These are phyloP conservation scores for Heterodera carotae DNA, from an alignment of 1,140 invertebrate genomes.

Conservation along the genomic window DNA sequence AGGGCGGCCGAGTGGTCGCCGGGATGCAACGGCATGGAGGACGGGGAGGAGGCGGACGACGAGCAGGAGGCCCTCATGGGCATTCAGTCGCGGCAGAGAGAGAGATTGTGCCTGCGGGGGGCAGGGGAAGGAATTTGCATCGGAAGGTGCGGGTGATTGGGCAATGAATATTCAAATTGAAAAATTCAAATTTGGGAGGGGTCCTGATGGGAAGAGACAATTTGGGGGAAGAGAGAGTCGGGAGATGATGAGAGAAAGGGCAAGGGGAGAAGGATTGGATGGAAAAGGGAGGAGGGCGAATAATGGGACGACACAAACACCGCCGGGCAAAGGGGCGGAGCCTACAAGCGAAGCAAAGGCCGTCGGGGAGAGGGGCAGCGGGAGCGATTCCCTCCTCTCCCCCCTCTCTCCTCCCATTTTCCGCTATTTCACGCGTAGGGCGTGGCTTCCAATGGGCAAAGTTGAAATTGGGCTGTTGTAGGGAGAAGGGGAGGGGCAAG, in stretches of 20 bases:
- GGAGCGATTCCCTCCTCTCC: neutral
- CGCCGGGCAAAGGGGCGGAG: neutral
- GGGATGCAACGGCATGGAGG: neutral
- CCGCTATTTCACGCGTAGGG: neutral
- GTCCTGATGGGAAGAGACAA: neutral
- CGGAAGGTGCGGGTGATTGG: conserved; percentile 3
- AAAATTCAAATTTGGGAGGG: conserved; percentile 3
- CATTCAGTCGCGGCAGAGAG: neutral
- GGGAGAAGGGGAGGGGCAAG: too few species aligned
- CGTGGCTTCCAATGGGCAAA: neutral
- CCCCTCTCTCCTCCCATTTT: neutral
- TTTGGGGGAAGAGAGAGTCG: neutral
- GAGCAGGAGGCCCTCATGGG: neutral
- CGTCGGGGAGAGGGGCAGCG: too few species aligned
- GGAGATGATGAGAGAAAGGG: neutral
- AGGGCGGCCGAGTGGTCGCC: neutral
- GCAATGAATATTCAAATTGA: conserved; percentile 18
- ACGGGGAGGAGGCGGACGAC: neutral
- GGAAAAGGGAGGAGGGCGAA: neutral
- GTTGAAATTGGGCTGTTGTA: neutral
- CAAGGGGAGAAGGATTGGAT: neutral
- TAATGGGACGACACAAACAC: conserved; percentile 1
- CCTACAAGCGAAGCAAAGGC: neutral
- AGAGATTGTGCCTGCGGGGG: conserved; percentile 6
- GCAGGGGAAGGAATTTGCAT: conserved; percentile 6